Evolutionary conservation across 2,888 invertebrate genomes (phyloP).

Genomic region (Megalurothrips usitatus): DNA sequence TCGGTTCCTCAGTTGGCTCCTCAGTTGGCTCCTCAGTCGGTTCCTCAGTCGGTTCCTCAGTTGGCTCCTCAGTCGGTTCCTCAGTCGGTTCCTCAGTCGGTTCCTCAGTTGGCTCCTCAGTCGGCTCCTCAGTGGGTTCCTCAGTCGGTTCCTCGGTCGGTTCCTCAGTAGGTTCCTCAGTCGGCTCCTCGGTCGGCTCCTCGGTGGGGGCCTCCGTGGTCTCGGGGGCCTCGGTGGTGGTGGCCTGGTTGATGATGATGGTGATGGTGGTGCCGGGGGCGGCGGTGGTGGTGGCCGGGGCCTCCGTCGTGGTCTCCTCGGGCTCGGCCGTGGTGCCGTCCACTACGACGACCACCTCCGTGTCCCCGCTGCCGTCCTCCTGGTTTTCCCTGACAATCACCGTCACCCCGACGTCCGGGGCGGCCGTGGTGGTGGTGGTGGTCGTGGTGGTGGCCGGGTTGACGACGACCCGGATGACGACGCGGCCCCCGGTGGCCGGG

Average conservation of each 20-base stretch:
- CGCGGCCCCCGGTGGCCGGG: background rate
- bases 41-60: background rate
- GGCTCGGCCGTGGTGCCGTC: background rate
- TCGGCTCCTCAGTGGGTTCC: background rate
- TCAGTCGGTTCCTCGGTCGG: background rate
- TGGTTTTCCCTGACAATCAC: background rate
- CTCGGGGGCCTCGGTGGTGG: background rate
- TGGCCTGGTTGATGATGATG: background rate
- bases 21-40: background rate
- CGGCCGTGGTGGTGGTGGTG: background rate
- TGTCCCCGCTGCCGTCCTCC: background rate
- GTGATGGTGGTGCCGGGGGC: background rate
- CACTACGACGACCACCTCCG: background rate
- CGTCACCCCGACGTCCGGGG: background rate
- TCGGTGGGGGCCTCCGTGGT: background rate
- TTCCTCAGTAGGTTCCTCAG: background rate
- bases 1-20: background rate
- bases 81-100: background rate
- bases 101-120: background rate
- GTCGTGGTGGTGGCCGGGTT: background rate
- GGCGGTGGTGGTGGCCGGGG: background rate
- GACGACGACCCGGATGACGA: background rate
- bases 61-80: background rate
- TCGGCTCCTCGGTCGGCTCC: background rate
- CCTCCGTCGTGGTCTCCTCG: background rate